Percentiles rank a stretch among this genome's conserved stretches.
phyloP scores from a whole-genome alignment of 2,888 invertebrate genomes.

The Phyllotreta striolata region DNA sequence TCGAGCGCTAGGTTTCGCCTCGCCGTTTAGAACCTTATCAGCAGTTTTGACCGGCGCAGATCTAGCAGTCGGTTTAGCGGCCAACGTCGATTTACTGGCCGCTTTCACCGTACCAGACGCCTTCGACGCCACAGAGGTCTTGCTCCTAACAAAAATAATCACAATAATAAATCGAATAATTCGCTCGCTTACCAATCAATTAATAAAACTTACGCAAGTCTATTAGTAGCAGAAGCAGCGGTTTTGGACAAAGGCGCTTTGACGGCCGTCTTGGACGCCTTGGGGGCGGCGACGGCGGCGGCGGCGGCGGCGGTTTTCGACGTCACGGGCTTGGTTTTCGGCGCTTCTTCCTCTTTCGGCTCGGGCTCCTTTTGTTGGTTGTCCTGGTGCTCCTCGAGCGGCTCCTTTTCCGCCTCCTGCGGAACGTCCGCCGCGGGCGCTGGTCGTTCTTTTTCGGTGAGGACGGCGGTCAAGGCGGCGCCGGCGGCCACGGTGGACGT shows the following conservation, averaged over 20 bases:
- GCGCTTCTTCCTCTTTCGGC: slow-evolving; percentile 24
- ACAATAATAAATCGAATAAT: too few relatives aligned
- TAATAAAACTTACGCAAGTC: too few relatives aligned
- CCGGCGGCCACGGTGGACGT: slow-evolving; percentile 22
- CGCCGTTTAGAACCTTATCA: too few relatives aligned
- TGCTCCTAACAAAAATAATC: slow-evolving; percentile 2
- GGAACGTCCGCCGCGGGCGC: slow-evolving; percentile 1
- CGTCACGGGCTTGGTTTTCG: background rate
- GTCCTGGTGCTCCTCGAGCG: slow-evolving; percentile 26
- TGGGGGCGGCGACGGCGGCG: slow-evolving; percentile 9
- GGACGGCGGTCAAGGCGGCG: slow-evolving; percentile 29
- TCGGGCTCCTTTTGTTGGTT: slow-evolving; percentile 42
- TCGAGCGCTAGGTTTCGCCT: too few relatives aligned
- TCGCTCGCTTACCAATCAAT: too few relatives aligned
- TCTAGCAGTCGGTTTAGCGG: slow-evolving; percentile 11
- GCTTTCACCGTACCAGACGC: slow-evolving; percentile 48
- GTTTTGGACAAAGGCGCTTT: slow-evolving; percentile 30
- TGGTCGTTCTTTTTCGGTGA: slow-evolving; percentile 15
- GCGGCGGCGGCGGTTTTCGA: slow-evolving; percentile 2
- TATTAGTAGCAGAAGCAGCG: background rate
- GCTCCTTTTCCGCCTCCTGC: slow-evolving; percentile 9
- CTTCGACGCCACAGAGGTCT: slow-evolving; percentile 41
- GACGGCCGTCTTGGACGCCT: background rate
- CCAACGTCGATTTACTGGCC: slow-evolving; percentile 40
- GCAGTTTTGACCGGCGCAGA: too few relatives aligned